Conservation (phyloP, 2,888 invertebrate genomes). For the Abrostola triplasia region DNA sequence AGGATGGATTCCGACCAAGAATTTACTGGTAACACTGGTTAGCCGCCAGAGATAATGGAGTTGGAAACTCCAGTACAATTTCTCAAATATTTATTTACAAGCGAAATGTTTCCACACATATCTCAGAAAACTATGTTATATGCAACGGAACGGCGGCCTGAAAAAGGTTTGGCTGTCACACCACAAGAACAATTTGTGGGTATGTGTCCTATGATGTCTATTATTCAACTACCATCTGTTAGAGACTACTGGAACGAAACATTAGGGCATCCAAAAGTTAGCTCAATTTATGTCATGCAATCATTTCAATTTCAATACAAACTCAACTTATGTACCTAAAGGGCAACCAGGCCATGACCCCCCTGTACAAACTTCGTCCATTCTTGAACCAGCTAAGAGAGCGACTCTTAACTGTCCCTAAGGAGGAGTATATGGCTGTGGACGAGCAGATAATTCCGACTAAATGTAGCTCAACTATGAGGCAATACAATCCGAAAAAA, state of each 20-base stretch:
- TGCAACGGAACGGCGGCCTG: no score
- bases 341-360: neutral
- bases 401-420: neutral
- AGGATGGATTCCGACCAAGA: no score
- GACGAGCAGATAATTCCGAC: neutral
- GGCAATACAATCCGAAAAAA: constrained; percentile 29
- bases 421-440: neutral
- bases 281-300: neutral
- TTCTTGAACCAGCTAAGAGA: neutral
- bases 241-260: neutral
- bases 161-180: no score
- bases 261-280: neutral
- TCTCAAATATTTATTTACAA: no score
- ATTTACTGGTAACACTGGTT: no score
- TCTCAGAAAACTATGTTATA: no score
- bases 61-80: no score
- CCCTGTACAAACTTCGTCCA: no score
- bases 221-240: neutral
- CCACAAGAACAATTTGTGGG: no score
- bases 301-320: neutral
- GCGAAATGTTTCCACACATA: no score
- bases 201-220: no score
- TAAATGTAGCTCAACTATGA: neutral
- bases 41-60: no score
- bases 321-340: neutral